A percentile compares a stretch with the other conserved stretches of the same genome.
Evolutionary conservation across 2,888 invertebrate species (phyloP).

Genomic region (Panopea generosa): DNA sequence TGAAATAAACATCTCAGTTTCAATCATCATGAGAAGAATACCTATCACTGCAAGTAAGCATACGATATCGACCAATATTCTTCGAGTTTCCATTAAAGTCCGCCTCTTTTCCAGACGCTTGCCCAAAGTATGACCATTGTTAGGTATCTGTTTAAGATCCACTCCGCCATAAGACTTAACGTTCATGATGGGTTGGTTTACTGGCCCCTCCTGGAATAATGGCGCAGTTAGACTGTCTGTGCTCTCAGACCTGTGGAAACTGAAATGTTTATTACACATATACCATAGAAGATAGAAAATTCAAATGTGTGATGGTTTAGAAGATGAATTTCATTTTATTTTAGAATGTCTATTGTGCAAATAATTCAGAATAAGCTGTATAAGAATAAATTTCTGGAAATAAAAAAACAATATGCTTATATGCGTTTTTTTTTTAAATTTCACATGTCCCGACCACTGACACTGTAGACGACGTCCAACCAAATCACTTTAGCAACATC

Average conservation of each 20-base stretch:
- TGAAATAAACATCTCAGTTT: conserved; percentile 75
- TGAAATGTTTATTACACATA: conserved; percentile 7
- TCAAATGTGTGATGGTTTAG: no score
- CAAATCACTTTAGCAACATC: no score
- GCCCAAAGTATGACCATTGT: conserved; percentile 53
- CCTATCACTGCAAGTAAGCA: conserved; percentile 71
- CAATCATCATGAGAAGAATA: conserved; percentile 75
- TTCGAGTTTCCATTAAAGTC: conserved; percentile 53
- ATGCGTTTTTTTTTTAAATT: no score
- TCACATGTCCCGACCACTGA: no score
- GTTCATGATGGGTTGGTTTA: background rate
- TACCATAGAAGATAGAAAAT: background rate
- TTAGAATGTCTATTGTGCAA: no score
- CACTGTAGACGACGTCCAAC: no score
- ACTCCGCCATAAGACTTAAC: conserved; percentile 55
- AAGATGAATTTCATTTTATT: no score
- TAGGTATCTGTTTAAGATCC: background rate
- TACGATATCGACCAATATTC: conserved; percentile 72
- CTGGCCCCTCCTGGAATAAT: conserved; percentile 45
- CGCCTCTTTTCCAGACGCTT: conserved; percentile 64
- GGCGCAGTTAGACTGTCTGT: conserved; percentile 44
- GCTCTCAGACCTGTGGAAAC: conserved; percentile 31
- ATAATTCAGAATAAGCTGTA: background rate
- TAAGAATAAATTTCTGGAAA: no score
- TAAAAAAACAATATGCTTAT: no score